phyloP scores from a whole-genome alignment of 2,888 invertebrate genomes.

The Hypselothyrea guttata region DNA sequence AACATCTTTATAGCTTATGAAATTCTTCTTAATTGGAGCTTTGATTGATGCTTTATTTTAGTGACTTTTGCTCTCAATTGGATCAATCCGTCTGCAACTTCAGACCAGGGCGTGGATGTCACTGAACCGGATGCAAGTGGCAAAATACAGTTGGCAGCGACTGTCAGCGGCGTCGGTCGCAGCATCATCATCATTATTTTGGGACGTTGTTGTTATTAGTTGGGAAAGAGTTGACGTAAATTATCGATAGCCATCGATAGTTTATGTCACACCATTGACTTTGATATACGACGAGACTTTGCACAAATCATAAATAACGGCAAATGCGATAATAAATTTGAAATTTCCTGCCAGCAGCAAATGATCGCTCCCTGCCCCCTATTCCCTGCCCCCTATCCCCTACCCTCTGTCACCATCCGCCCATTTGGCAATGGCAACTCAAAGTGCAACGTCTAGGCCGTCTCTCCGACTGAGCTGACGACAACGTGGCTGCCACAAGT shows the following conservation, averaged over 20 bases:
- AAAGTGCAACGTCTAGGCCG: constrained; percentile 43
- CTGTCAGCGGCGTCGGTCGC: constrained; percentile 44
- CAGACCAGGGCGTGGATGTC: constrained; percentile 21
- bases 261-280: constrained; percentile 79
- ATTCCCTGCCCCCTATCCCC: neutral
- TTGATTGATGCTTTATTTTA: constrained; percentile 21
- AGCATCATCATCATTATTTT: constrained; percentile 41
- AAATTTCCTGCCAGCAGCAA: constrained; percentile 79
- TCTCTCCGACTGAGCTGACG: constrained; percentile 51
- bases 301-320: constrained; percentile 82
- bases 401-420: neutral
- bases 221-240: constrained; percentile 77
- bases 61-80: neutral
- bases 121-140: constrained; percentile 40
- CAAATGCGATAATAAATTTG: constrained; percentile 82
- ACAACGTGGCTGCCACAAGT: constrained; percentile 29
- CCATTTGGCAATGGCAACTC: constrained; percentile 33
- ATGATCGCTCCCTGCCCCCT: constrained; percentile 57
- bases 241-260: constrained; percentile 80
- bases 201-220: constrained; percentile 31
- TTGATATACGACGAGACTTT: constrained; percentile 80
- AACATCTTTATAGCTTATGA: too few species aligned
- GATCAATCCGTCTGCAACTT: constrained; percentile 6
- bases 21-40: neutral
- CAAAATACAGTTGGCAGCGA: constrained; percentile 26